These are phyloP conservation scores for Gymnogyps californianus DNA, from an alignment of 2,113 vertebrate species.

Conservation along the genomic window DNA sequence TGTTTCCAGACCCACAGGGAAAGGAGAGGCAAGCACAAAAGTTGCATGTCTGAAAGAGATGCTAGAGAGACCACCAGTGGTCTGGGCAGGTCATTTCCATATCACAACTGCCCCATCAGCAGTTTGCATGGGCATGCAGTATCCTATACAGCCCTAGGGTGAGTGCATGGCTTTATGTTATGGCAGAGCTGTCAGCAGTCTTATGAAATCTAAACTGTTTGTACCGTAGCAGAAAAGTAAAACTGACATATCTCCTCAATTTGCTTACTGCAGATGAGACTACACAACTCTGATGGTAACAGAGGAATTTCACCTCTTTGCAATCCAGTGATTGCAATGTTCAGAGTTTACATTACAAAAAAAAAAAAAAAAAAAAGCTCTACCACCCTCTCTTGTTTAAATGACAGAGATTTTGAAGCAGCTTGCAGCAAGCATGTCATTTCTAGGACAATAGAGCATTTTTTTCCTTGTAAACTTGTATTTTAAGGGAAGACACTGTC, in stretches of 20 bases:
- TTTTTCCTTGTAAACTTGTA: background rate
- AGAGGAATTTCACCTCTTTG: background rate
- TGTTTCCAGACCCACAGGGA: background rate
- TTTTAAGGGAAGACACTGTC: background rate
- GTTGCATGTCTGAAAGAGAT: background rate
- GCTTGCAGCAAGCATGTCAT: background rate
- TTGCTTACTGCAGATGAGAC: background rate
- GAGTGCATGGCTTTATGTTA: too few species aligned
- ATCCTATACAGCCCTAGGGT: background rate
- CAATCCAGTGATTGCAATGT: background rate
- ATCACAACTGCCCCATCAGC: background rate
- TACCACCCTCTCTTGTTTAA: background rate
- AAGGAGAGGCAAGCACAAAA: background rate
- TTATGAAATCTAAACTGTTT: background rate
- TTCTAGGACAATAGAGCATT: background rate
- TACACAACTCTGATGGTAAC: background rate
- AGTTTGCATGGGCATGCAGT: too few species aligned
- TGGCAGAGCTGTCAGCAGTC: background rate
- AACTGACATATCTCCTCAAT: background rate
- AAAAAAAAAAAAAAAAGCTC: background rate
- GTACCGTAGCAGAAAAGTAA: background rate
- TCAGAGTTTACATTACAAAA: background rate
- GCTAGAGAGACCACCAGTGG: background rate
- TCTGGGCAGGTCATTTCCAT: background rate
- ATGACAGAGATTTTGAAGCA: background rate